Percentiles rank a stretch among this genome's conserved stretches.
Evolutionary conservation across 2,888 invertebrate genomes (phyloP).

Genomic region (Himalopsyche tibetana): DNA sequence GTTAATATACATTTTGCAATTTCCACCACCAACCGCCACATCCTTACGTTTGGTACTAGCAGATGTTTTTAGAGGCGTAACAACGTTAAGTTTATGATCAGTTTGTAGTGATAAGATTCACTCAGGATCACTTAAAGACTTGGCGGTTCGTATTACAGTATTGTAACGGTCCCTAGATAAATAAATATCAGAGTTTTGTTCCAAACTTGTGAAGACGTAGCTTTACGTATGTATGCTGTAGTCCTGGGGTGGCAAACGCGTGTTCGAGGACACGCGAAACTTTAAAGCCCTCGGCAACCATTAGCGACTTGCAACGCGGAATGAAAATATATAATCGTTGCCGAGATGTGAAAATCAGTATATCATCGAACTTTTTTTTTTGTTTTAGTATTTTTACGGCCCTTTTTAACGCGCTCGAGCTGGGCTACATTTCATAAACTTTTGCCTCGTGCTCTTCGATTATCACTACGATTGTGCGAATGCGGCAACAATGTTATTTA

Average conservation of each 20-base stretch:
- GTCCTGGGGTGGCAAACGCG: conserved; percentile 41
- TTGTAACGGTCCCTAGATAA: too few species aligned
- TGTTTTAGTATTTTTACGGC: conserved; percentile 22
- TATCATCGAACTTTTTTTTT: conserved; percentile 28
- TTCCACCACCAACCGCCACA: too few species aligned
- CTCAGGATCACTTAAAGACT: too few species aligned
- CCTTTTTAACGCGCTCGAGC: background rate
- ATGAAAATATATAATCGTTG: conserved; percentile 44
- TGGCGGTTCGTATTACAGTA: too few species aligned
- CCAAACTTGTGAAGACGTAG: too few species aligned
- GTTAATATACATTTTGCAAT: too few species aligned
- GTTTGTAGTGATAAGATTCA: too few species aligned
- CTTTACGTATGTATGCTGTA: too few species aligned
- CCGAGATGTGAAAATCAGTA: conserved; percentile 30
- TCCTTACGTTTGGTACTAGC: too few species aligned
- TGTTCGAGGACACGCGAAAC: conserved; percentile 55
- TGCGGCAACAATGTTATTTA: background rate
- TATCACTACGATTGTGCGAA: background rate
- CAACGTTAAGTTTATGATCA: too few species aligned
- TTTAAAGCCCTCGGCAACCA: conserved; percentile 61
- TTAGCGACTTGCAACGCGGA: conserved; percentile 58
- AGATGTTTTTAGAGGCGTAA: too few species aligned
- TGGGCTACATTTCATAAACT: conserved; percentile 23
- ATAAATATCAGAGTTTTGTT: too few species aligned
- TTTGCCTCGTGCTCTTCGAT: background rate